Base-by-base conservation (phyloP, 2,113 vertebrate species). In the Thalassoma bifasciatum region DNA sequence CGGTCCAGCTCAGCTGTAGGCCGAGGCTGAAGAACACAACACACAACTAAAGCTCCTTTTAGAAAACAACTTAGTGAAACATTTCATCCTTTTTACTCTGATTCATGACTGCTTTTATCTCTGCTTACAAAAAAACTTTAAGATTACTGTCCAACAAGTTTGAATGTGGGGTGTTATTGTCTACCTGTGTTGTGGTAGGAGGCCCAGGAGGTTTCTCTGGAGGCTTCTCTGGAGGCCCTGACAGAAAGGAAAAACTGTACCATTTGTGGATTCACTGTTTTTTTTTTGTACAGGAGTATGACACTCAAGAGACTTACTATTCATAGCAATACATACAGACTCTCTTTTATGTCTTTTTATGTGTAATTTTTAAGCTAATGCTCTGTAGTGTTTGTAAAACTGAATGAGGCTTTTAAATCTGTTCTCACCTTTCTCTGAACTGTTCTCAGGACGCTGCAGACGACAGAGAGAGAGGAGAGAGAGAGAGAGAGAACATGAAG, bases 1-100 rank as follows among this genome's bases (percentile, higher is more conserved):
- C 97, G 94, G 86, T 98, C 97, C 89, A 98, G 90, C 89, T 97
- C 96, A 42, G 97, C 97, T 0, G 97, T 98, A 66, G 95, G 95
- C 6, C 22, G 76, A 34, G 82, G 74, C 92, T 94, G 1, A 42
- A 34, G 42, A 12, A 51, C 16, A 70, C 8, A 49, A 68, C 50
- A 49, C 44, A 51, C 0, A 6, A n/a, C 1, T 3, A 5, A n/a
- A n/a, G n/a, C n/a, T 5, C 13, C 16, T 13, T 44, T 44, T 44
- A 44, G 13, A 14, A 44, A 13, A n/a, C n/a, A n/a, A n/a, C n/a
- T n/a, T n/a, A n/a, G n/a, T n/a, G n/a, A n/a, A n/a, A n/a, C n/a
- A n/a, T n/a, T n/a, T n/a, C n/a, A n/a, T n/a, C n/a, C n/a, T n/a
- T n/a, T n/a, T n/a, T n/a, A n/a, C n/a, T n/a, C n/a, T n/a, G n/a